A percentile compares a stretch with the other conserved stretches of the same genome.
phyloP scores from a whole-genome alignment of 2,888 invertebrate species.

The Lomographa bimaculata region DNA sequence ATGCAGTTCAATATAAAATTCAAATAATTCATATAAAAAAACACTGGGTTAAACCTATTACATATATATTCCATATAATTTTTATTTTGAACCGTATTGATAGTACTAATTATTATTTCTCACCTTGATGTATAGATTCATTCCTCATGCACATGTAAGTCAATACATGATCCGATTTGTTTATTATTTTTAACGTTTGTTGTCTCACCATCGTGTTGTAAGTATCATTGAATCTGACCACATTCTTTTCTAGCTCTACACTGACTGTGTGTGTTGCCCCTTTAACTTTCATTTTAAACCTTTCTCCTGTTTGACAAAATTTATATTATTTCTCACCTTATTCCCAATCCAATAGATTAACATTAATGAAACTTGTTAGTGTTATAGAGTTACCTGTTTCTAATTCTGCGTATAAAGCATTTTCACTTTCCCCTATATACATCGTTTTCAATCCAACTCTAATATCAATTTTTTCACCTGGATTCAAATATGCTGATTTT shows the following conservation, averaged over 20 bases:
- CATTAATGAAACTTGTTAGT: too few relatives aligned
- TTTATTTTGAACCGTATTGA: too few relatives aligned
- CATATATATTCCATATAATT: too few relatives aligned
- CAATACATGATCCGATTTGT: conserved; percentile 79
- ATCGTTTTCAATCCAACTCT: conserved; percentile 78
- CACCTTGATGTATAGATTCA: conserved; percentile 64
- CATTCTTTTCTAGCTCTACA: conserved; percentile 75
- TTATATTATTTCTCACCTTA: too few relatives aligned
- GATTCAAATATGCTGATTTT: conserved; percentile 72
- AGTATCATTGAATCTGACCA: conserved; percentile 81
- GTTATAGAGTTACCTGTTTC: conserved; percentile 80
- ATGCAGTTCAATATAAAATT: too few relatives aligned
- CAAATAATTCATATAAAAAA: too few relatives aligned
- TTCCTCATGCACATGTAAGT: conserved; percentile 84
- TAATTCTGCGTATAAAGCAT: conserved; percentile 51
- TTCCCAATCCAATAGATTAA: too few relatives aligned
- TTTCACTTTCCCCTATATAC: conserved; percentile 64
- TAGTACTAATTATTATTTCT: too few relatives aligned
- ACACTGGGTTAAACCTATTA: too few relatives aligned
- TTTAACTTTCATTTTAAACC: conserved; percentile 64
- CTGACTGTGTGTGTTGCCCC: conserved; percentile 73
- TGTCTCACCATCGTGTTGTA: conserved; percentile 83
- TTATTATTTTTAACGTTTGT: conserved; percentile 75
- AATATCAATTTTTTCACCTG: conserved; percentile 73
- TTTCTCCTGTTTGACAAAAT: conserved; percentile 68